A percentile compares a stretch with the other conserved stretches of the same genome.
Conservation (phyloP, 2,888 invertebrate genomes). For the Cheilosia grossa region DNA sequence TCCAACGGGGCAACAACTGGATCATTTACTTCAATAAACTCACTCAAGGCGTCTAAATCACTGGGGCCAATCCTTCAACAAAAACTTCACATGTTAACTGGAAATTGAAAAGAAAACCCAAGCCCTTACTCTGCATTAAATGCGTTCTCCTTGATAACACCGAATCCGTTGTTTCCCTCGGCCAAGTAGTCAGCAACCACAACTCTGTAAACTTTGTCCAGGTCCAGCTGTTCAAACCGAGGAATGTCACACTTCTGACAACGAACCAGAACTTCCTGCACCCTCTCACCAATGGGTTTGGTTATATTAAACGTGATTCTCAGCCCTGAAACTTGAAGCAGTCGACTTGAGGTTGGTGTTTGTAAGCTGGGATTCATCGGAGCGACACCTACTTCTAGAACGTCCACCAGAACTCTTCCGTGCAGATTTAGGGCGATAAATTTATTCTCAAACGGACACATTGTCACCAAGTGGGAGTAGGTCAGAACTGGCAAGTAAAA, state of each 20-base stretch:
- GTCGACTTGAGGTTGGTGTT: conserved; percentile 76
- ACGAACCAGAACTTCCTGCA: conserved; percentile 84
- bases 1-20: conserved; percentile 77
- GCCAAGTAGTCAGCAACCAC: conserved; percentile 86
- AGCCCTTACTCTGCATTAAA: conserved; percentile 78
- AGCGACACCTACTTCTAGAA: conserved; percentile 85
- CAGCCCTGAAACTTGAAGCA: conserved; percentile 86
- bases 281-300: conserved; percentile 85
- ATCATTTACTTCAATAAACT: conserved; percentile 76
- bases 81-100: not conserved
- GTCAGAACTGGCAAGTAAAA: conserved; percentile 85
- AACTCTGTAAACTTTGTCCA: conserved; percentile 86
- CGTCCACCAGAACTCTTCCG: conserved; percentile 86
- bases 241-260: conserved; percentile 88
- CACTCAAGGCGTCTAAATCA: conserved; percentile 79
- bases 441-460: conserved; percentile 90
- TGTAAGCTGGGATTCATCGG: conserved; percentile 76
- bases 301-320: conserved; percentile 85
- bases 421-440: conserved; percentile 88
- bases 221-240: conserved; percentile 85
- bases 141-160: conserved; percentile 82
- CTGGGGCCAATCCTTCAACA: conserved; percentile 77
- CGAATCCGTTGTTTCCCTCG: conserved; percentile 88
- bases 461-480: conserved; percentile 87
- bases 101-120: not conserved